Percentiles rank a stretch among this genome's conserved stretches.
phyloP scores from a whole-genome alignment of 2,113 vertebrate species.

The Perccottus glenii region DNA sequence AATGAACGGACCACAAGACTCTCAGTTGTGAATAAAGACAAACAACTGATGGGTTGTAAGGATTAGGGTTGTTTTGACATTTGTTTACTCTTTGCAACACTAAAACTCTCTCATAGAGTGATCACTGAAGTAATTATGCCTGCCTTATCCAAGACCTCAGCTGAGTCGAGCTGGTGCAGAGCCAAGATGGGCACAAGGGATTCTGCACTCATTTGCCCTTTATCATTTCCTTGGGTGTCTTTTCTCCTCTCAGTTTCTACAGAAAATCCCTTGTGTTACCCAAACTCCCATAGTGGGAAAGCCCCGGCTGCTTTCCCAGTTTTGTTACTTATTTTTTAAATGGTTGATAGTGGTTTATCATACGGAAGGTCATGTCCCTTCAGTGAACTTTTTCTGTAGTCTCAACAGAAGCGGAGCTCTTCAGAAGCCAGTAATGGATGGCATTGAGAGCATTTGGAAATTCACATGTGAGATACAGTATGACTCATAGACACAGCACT shows the following conservation, averaged over 20 bases:
- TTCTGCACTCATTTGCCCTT: conserved; percentile 40
- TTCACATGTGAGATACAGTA: conserved; percentile 1
- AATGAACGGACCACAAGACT: conserved; percentile 58
- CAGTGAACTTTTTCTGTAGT: conserved; percentile 45
- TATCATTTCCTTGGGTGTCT: conserved; percentile 40
- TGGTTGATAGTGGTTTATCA: conserved; percentile 39
- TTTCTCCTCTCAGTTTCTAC: not conserved
- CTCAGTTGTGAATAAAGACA: conserved; percentile 36
- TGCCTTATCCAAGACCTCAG: conserved; percentile 59
- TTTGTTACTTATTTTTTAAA: conserved; percentile 22
- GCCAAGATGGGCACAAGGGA: conserved; percentile 69
- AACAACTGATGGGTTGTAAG: conserved; percentile 62
- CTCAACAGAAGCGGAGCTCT: conserved; percentile 28
- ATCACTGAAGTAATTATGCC: conserved; percentile 62
- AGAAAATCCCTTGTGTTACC: conserved; percentile 31
- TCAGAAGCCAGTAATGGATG: conserved; percentile 27
- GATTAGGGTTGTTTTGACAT: conserved; percentile 50
- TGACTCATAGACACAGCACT: not conserved
- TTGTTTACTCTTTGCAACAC: conserved; percentile 55
- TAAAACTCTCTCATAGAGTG: conserved; percentile 52
- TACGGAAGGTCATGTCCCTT: conserved; percentile 56
- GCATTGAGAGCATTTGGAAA: conserved; percentile 11
- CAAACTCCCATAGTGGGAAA: conserved; percentile 53
- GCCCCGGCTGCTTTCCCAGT: conserved; percentile 60
- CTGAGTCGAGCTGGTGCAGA: conserved; percentile 64